These are phyloP conservation scores for Nannoperca obscura DNA, from an alignment of 2,797 vertebrate genomes.

Conservation along the genomic window DNA sequence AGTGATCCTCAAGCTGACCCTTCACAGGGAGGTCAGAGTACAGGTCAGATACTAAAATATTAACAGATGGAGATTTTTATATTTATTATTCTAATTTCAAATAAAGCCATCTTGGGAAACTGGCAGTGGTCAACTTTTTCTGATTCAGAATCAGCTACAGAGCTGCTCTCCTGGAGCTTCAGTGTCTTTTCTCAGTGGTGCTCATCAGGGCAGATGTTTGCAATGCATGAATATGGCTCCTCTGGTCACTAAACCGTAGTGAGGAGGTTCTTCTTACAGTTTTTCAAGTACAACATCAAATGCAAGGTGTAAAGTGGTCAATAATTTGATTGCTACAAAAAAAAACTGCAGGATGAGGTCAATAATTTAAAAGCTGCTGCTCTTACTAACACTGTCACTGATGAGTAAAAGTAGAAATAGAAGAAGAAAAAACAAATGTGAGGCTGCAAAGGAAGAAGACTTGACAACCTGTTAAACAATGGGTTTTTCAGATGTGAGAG, in stretches of 20 bases:
- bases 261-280: background rate
- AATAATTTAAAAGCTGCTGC: slow-evolving; percentile 1
- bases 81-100: slow-evolving; percentile 10
- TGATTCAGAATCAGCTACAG: slow-evolving; percentile 20
- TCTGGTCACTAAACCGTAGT: background rate
- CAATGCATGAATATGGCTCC: background rate
- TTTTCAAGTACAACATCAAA: background rate
- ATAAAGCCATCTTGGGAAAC: slow-evolving; percentile 13
- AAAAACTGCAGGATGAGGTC: background rate
- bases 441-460: background rate
- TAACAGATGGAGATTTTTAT: background rate
- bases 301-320: slow-evolving; percentile 1
- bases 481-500: background rate
- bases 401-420: background rate
- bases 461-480: background rate
- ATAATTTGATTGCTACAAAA: slow-evolving; percentile 3
- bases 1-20: slow-evolving; percentile 29
- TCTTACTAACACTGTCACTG: background rate
- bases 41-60: slow-evolving; percentile 38
- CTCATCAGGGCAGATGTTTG: slow-evolving; percentile 13
- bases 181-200: background rate
- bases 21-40: slow-evolving; percentile 27
- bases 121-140: background rate
- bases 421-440: background rate
- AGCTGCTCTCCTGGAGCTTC: slow-evolving; percentile 1